Evolutionary conservation across 2,888 invertebrate species (phyloP).

Genomic region (Sicus ferrugineus): DNA sequence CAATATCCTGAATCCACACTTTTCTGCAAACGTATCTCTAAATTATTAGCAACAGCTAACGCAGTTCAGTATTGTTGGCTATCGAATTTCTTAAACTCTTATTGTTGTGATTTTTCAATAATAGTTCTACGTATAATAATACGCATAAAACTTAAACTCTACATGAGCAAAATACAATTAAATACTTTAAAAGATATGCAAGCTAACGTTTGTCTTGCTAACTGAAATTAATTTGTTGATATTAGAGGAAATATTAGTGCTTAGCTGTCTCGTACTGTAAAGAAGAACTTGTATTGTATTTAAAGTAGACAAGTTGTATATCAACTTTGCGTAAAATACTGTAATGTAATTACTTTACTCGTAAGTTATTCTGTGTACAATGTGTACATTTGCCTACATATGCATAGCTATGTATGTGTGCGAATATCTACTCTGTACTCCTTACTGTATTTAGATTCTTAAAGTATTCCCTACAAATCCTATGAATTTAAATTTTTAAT

Average conservation of each 20-base stretch:
- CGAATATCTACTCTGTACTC: background rate
- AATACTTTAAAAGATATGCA: background rate
- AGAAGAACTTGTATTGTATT: background rate
- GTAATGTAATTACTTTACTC: background rate
- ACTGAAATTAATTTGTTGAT: background rate
- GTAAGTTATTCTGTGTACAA: background rate
- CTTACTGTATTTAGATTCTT: no score
- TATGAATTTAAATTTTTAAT: background rate
- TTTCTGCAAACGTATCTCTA: no score
- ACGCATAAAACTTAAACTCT: background rate
- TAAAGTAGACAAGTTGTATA: background rate
- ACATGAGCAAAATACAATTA: background rate
- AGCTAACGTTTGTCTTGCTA: background rate
- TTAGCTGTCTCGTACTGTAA: background rate
- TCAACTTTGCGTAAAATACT: no score
- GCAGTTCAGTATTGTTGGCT: background rate
- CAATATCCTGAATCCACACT: no score
- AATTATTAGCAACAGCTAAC: no score
- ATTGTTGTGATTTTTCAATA: slow-evolving; percentile 61
- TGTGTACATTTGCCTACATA: background rate
- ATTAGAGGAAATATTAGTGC: background rate
- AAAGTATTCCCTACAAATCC: background rate
- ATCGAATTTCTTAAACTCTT: slow-evolving; percentile 53
- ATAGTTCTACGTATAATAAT: slow-evolving; percentile 32
- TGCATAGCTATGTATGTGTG: background rate